Conservation (phyloP, 2,797 vertebrate genomes). For the Anabas testudineus region DNA sequence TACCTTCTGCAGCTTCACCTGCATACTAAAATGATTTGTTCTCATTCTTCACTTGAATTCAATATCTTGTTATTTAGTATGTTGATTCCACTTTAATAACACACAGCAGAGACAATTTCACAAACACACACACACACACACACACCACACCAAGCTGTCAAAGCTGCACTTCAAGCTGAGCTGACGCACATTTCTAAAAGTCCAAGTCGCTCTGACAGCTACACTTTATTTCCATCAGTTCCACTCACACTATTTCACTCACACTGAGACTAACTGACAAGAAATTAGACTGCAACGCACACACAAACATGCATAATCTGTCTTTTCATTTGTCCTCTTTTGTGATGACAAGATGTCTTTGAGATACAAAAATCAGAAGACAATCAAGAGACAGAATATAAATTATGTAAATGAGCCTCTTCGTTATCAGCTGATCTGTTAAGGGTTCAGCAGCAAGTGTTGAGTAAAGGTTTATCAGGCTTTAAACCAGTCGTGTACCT, state of each 20-base stretch:
- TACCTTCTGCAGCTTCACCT: neutral
- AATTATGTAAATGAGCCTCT: too few species aligned
- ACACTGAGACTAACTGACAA: slow-evolving; percentile 22
- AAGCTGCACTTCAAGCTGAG: slow-evolving; percentile 36
- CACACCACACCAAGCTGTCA: slow-evolving; percentile 28
- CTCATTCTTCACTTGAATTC: neutral
- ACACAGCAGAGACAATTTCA: slow-evolving; percentile 7
- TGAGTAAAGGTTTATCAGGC: neutral
- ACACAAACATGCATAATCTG: neutral
- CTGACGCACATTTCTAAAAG: slow-evolving; percentile 48
- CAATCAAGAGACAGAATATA: too few species aligned
- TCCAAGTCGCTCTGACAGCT: slow-evolving; percentile 51
- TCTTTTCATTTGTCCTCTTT: neutral
- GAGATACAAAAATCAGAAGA: neutral
- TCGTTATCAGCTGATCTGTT: too few species aligned
- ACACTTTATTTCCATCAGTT: slow-evolving; percentile 47
- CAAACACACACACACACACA: neutral
- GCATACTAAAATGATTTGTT: neutral
- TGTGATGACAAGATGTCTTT: neutral
- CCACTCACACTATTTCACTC: slow-evolving; percentile 32
- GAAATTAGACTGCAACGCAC: neutral
- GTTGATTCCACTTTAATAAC: slow-evolving; percentile 4
- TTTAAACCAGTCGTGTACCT: too few species aligned
- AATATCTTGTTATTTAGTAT: slow-evolving; percentile 13
- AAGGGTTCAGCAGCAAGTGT: too few species aligned